phyloP scores from a whole-genome alignment of 2,888 invertebrate species.

The Rhimphoctona megacephalus region DNA sequence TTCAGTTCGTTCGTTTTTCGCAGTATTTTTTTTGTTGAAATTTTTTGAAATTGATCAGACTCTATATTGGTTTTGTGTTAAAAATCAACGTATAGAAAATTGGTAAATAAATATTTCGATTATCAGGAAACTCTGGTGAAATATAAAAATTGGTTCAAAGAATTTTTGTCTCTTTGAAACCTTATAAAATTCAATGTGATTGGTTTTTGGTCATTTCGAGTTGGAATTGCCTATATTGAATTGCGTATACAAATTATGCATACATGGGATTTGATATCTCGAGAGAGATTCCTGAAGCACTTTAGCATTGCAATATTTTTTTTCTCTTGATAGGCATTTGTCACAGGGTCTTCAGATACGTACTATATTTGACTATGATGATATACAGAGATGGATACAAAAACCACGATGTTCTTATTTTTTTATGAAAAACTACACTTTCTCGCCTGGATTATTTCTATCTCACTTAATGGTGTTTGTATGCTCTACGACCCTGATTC shows the following conservation, averaged over 20 bases:
- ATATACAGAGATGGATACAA: conserved; percentile 5
- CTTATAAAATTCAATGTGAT: background rate
- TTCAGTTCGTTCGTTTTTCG: too few species aligned
- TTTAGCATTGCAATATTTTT: conserved; percentile 9
- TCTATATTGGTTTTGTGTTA: too few species aligned
- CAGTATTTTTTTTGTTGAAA: too few species aligned
- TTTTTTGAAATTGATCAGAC: too few species aligned
- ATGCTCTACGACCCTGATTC: conserved; percentile 59
- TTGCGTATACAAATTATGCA: conserved; percentile 7
- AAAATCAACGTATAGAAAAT: too few species aligned
- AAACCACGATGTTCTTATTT: conserved; percentile 2
- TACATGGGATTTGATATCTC: conserved; percentile 38
- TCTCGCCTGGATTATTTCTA: conserved; percentile 54
- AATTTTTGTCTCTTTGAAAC: too few species aligned
- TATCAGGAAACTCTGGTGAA: too few species aligned
- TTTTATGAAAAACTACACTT: conserved; percentile 30
- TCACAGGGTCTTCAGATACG: conserved; percentile 6
- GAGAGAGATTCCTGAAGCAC: conserved; percentile 36
- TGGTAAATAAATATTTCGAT: too few species aligned
- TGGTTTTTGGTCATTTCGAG: background rate
- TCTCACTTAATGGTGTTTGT: conserved; percentile 60
- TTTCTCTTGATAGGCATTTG: conserved; percentile 20
- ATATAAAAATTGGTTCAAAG: too few species aligned
- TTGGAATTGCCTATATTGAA: background rate
- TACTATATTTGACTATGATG: background rate